A percentile compares a stretch with the other conserved stretches of the same genome.
Evolutionary conservation across 2,797 vertebrate species (phyloP).

Genomic region (Brachymystax lenok): DNA sequence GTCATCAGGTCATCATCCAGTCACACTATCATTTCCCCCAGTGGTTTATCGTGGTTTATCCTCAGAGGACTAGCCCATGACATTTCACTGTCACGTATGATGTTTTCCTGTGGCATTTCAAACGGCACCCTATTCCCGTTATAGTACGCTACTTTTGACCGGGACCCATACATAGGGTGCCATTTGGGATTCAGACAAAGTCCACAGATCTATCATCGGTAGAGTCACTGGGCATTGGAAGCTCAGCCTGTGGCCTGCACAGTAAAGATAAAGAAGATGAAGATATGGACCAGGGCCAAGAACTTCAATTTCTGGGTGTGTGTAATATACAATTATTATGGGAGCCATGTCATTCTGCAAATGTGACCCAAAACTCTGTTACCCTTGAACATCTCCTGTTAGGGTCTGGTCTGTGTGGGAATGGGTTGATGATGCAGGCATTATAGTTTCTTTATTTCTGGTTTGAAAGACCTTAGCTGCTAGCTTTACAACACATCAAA

Average conservation of each 20-base stretch:
- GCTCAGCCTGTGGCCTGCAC: slow-evolving; percentile 46
- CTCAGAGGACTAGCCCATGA: not conserved
- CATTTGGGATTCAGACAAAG: not conserved
- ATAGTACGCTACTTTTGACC: too few relatives aligned
- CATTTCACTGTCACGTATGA: slow-evolving; percentile 25
- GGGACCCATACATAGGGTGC: not conserved
- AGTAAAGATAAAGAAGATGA: slow-evolving; percentile 56
- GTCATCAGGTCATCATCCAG: slow-evolving; percentile 7
- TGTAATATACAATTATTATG: slow-evolving; percentile 32
- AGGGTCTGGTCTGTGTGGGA: not conserved
- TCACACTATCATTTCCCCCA: slow-evolving; percentile 9
- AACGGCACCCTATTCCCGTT: too few relatives aligned
- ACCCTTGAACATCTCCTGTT: slow-evolving; percentile 18
- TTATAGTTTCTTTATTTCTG: not conserved
- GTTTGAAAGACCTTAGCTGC: too few relatives aligned
- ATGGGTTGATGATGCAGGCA: slow-evolving; percentile 19
- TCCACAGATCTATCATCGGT: slow-evolving; percentile 24
- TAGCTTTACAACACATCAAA: not conserved
- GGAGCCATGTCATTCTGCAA: slow-evolving; percentile 11
- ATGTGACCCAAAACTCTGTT: slow-evolving; percentile 18
- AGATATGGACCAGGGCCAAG: slow-evolving; percentile 41
- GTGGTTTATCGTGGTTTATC: slow-evolving; percentile 23
- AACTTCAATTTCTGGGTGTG: slow-evolving; percentile 38
- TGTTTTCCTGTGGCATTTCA: slow-evolving; percentile 1
- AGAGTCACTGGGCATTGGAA: slow-evolving; percentile 19